Conservation (phyloP, 2,888 invertebrate species). For the Himalopsyche anomala region DNA sequence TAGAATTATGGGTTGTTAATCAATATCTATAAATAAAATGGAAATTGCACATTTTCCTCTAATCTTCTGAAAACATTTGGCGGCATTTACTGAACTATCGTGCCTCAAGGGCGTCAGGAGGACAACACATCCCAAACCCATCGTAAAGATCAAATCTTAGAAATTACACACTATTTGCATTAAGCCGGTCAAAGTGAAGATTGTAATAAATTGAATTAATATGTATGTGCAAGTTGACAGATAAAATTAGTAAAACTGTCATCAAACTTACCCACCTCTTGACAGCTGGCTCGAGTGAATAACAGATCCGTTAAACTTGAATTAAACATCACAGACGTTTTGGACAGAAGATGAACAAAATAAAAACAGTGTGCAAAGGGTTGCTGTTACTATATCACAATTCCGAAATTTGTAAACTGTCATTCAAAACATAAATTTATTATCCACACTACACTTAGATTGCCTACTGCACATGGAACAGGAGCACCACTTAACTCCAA, state of each 20-base stretch:
- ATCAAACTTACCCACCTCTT: slow-evolving; percentile 86
- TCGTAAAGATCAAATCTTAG: not conserved
- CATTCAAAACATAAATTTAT: slow-evolving; percentile 40
- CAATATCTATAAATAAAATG: slow-evolving; percentile 41
- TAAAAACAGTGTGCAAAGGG: slow-evolving; percentile 10
- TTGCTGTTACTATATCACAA: not conserved
- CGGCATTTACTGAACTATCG: slow-evolving; percentile 8
- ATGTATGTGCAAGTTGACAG: slow-evolving; percentile 46
- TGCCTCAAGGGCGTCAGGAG: slow-evolving; percentile 34
- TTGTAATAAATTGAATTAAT: slow-evolving; percentile 39
- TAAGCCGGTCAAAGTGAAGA: not conserved
- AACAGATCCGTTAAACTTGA: slow-evolving; percentile 79
- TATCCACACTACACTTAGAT: not conserved
- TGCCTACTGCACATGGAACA: slow-evolving; percentile 3
- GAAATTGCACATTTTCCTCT: not conserved
- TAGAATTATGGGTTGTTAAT: not conserved
- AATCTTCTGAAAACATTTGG: slow-evolving; percentile 26
- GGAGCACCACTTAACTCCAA: slow-evolving; percentile 14
- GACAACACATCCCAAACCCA: slow-evolving; percentile 13
- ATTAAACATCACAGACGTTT: slow-evolving; percentile 80
- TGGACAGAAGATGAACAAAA: slow-evolving; percentile 59
- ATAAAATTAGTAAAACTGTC: slow-evolving; percentile 65
- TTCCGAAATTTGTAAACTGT: not conserved
- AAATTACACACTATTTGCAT: not conserved
- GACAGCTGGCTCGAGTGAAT: slow-evolving; percentile 82